Conservation (phyloP, 1,140 invertebrate species). For the Luehdorfia chinensis region DNA sequence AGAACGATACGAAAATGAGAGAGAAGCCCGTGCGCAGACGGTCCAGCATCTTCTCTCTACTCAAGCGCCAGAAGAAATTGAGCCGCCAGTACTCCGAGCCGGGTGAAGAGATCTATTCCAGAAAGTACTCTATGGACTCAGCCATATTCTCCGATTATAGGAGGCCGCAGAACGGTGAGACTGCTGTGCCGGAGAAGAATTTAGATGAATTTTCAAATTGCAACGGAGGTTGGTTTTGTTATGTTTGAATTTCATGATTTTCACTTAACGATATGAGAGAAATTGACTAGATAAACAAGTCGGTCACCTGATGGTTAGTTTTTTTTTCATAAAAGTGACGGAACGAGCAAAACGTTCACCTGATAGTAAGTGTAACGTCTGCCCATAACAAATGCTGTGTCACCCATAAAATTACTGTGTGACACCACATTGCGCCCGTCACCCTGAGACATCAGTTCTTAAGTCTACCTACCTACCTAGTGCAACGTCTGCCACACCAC, state of each 20-base stretch:
- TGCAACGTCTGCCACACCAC: no score
- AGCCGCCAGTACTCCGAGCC: constrained; percentile 48
- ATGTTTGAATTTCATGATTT: constrained; percentile 1
- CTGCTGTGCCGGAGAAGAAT: constrained; percentile 21
- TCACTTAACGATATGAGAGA: no score
- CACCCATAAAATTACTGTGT: no score
- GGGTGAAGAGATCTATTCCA: constrained; percentile 16
- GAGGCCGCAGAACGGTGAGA: constrained; percentile 23
- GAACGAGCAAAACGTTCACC: no score
- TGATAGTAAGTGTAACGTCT: no score
- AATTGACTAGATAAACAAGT: no score
- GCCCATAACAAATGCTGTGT: no score
- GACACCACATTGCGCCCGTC: no score
- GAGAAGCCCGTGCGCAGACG: constrained; percentile 43
- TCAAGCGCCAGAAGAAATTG: constrained; percentile 54
- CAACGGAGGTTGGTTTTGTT: constrained; percentile 38
- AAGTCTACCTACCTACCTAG: no score
- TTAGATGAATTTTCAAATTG: constrained; percentile 20
- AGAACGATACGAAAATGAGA: constrained; percentile 38
- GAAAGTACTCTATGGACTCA: constrained; percentile 60
- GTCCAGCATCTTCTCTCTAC: constrained; percentile 55
- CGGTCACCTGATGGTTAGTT: no score
- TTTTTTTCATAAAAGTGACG: no score
- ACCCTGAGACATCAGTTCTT: neutral
- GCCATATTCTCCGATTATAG: constrained; percentile 43